Percentiles rank a stretch among this genome's conserved stretches.
Conservation (phyloP, 37 sponge, comb jelly and placozoan species). For the Agelas oroides region DNA sequence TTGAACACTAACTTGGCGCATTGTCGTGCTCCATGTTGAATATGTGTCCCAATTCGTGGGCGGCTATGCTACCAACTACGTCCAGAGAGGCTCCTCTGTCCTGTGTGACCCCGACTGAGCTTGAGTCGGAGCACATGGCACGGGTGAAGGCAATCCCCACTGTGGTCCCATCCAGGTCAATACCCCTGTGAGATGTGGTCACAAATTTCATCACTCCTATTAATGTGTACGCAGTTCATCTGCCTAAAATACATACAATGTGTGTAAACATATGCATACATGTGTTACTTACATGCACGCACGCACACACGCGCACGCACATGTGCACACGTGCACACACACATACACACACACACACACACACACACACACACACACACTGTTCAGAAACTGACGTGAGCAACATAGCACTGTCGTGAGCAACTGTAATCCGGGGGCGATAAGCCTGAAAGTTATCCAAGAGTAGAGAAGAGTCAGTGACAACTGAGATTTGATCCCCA, state of each 20-base stretch:
- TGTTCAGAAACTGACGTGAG: conserved; percentile 45
- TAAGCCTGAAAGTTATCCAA: conserved; percentile 26
- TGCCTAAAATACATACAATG: too few relatives aligned
- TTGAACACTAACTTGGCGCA: neutral
- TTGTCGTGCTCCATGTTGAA: conserved; percentile 79
- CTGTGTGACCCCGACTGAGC: conserved; percentile 56
- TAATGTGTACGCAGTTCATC: too few relatives aligned
- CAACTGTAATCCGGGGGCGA: neutral
- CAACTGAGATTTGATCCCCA: conserved; percentile 41
- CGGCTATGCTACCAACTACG: conserved; percentile 54
- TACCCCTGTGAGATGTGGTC: conserved; percentile 74
- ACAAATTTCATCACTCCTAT: too few relatives aligned
- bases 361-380: conserved; percentile 10
- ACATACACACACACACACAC: conserved; percentile 16
- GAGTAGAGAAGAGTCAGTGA: conserved; percentile 13
- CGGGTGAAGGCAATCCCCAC: conserved; percentile 74
- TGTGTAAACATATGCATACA: conserved; percentile 40
- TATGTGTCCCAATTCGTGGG: conserved; percentile 90
- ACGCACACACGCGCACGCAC: conserved; percentile 2
- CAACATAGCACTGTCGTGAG: conserved; percentile 58
- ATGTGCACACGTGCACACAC: conserved; percentile 14
- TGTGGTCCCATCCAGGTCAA: conserved; percentile 36
- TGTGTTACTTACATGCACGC: conserved; percentile 26
- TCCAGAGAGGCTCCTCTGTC: conserved; percentile 2
- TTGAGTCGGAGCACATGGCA: conserved; percentile 57